These are phyloP conservation scores for Mesaphorura yosii DNA, from an alignment of 1,140 invertebrate species.

Conservation along the genomic window DNA sequence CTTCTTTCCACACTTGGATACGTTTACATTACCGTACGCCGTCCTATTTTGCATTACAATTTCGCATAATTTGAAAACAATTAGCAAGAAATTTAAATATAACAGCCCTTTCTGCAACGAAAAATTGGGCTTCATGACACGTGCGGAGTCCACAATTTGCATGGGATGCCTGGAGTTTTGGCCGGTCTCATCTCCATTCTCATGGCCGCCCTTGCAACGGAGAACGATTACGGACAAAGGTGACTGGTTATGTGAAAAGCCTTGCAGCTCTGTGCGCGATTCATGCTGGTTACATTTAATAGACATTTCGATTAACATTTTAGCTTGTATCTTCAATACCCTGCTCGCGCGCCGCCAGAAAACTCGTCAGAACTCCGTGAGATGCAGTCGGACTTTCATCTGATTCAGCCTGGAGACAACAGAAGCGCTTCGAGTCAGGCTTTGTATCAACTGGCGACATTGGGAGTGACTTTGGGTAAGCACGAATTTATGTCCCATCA, in stretches of 20 bases:
- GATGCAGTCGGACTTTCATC: constrained; percentile 26
- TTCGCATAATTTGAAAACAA: constrained; percentile 2
- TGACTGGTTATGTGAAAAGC: constrained; percentile 17
- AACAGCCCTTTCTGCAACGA: constrained; percentile 56
- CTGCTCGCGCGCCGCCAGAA: constrained; percentile 39
- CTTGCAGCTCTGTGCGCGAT: too few relatives aligned
- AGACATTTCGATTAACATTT: too few relatives aligned
- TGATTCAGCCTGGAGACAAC: constrained; percentile 42
- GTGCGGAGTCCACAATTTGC: constrained; percentile 90
- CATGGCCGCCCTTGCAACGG: constrained; percentile 58
- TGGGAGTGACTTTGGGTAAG: constrained; percentile 63
- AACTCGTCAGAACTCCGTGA: constrained; percentile 34
- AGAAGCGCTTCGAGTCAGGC: constrained; percentile 59
- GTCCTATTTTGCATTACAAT: neutral
- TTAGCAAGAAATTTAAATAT: constrained; percentile 1
- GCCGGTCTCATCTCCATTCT: constrained; percentile 67
- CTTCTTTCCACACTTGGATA: constrained; percentile 75
- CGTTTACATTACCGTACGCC: constrained; percentile 61
- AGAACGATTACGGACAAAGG: constrained; percentile 40
- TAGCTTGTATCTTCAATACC: constrained; percentile 44
- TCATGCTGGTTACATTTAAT: too few relatives aligned
- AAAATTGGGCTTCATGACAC: constrained; percentile 72
- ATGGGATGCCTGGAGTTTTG: constrained; percentile 85
- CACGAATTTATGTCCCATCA: neutral
- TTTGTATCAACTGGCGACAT: constrained; percentile 60